These are phyloP conservation scores for Oreochromis aureus DNA, from an alignment of 2,113 vertebrate species.

Conservation along the genomic window DNA sequence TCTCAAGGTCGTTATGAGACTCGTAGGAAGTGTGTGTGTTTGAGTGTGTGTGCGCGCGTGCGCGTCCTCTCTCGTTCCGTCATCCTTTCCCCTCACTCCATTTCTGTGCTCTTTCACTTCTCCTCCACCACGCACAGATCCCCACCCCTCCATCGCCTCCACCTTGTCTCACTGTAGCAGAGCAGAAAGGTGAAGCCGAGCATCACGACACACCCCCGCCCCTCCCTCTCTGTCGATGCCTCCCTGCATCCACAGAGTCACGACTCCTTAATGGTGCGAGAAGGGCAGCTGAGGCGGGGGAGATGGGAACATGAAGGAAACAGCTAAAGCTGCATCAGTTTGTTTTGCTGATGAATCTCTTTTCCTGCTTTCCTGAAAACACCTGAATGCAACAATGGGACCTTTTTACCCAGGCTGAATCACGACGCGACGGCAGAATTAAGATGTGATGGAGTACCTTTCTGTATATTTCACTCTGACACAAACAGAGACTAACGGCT, in stretches of 20 bases:
- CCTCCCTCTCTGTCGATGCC: background rate
- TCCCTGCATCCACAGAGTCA: slow-evolving; percentile 32
- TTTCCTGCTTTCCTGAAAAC: background rate
- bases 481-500: slow-evolving; percentile 16
- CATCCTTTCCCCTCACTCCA: background rate
- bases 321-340: background rate
- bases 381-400: background rate
- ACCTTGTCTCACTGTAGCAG: background rate
- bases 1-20: slow-evolving; percentile 43
- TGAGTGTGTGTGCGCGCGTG: background rate
- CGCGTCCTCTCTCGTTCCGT: background rate
- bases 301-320: background rate
- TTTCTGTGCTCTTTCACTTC: background rate
- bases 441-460: slow-evolving; percentile 18
- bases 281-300: background rate
- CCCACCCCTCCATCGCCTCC: background rate
- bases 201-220: slow-evolving; percentile 30
- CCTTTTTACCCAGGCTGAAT: background rate
- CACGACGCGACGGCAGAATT: background rate
- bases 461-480: slow-evolving; percentile 16
- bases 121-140: background rate
- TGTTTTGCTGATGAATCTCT: background rate
- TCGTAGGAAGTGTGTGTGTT: slow-evolving; percentile 13
- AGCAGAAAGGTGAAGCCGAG: slow-evolving; percentile 17
- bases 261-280: slow-evolving; percentile 29